These are phyloP conservation scores for Acanthurus tractus DNA, from an alignment of 2,797 vertebrate genomes.

Conservation along the genomic window DNA sequence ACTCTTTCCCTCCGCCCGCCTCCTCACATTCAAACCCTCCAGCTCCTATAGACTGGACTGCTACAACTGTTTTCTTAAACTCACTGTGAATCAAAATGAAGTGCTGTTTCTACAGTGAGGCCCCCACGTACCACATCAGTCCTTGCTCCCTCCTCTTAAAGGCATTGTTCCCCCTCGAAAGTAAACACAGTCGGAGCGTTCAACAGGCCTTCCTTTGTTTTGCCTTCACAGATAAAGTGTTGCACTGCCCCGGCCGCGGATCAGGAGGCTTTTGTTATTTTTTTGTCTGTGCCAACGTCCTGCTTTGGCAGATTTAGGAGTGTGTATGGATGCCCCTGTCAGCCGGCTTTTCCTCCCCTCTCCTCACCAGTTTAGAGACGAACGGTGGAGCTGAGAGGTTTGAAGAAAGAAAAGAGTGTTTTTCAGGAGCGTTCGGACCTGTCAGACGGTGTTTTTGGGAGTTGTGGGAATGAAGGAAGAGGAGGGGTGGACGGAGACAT, in stretches of 20 bases:
- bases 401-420: slow-evolving; percentile 37
- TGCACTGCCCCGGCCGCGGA: slow-evolving; percentile 42
- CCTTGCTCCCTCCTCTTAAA: slow-evolving; percentile 66
- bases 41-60: slow-evolving; percentile 20
- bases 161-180: slow-evolving; percentile 76
- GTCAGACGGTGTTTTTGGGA: slow-evolving; percentile 61
- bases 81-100: slow-evolving; percentile 69
- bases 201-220: slow-evolving; percentile 76
- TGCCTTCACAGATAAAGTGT: slow-evolving; percentile 72
- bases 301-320: slow-evolving; percentile 75
- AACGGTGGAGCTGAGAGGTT: slow-evolving; percentile 20
- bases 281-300: slow-evolving; percentile 72
- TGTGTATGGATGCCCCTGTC: slow-evolving; percentile 67
- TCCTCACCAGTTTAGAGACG: slow-evolving; percentile 24
- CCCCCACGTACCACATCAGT: slow-evolving; percentile 73
- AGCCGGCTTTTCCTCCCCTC: slow-evolving; percentile 64
- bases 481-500: slow-evolving; percentile 34
- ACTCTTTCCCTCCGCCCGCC: slow-evolving; percentile 22
- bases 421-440: slow-evolving; percentile 49
- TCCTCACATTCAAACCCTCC: slow-evolving; percentile 30
- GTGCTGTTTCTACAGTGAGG: slow-evolving; percentile 41
- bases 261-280: slow-evolving; percentile 69
- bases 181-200: slow-evolving; percentile 72
- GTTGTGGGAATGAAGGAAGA: slow-evolving; percentile 68
- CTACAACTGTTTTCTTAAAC: slow-evolving; percentile 70